Conservation (phyloP, 2,888 invertebrate genomes). For the Cataglyphis livida region DNA sequence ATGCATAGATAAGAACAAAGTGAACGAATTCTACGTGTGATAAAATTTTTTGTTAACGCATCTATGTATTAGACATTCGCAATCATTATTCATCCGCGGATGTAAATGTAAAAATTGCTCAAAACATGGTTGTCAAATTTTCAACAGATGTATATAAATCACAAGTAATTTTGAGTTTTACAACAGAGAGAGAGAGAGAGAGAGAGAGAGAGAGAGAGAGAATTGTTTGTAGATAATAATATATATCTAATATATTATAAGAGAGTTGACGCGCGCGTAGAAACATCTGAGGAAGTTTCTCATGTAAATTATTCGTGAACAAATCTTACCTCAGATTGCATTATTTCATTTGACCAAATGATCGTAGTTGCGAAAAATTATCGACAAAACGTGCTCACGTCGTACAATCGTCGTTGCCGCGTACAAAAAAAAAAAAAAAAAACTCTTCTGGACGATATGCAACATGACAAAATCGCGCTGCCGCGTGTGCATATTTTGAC, state of each 20-base stretch:
- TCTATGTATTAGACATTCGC: constrained; percentile 17
- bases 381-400: constrained; percentile 21
- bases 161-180: constrained; percentile 19
- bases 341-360: constrained; percentile 1
- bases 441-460: constrained; percentile 26
- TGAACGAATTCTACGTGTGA: constrained; percentile 8
- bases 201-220: neutral
- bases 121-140: constrained; percentile 51
- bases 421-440: constrained; percentile 7
- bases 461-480: constrained; percentile 29
- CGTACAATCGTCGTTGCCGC: constrained; percentile 18
- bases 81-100: constrained; percentile 37
- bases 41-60: constrained; percentile 8
- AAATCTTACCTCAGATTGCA: neutral
- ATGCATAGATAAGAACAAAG: constrained; percentile 22
- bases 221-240: neutral
- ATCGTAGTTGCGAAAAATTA: constrained; percentile 8
- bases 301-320: neutral
- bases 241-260: neutral
- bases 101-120: constrained; percentile 64
- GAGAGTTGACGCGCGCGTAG: neutral
- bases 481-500: constrained; percentile 53
- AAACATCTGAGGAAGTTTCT: neutral
- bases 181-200: neutral
- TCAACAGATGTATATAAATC: constrained; percentile 6